Evolutionary conservation across 2,888 invertebrate genomes (phyloP), one percentile per base, ranked within the genome.

Genomic region (Sericinus montela): DNA sequence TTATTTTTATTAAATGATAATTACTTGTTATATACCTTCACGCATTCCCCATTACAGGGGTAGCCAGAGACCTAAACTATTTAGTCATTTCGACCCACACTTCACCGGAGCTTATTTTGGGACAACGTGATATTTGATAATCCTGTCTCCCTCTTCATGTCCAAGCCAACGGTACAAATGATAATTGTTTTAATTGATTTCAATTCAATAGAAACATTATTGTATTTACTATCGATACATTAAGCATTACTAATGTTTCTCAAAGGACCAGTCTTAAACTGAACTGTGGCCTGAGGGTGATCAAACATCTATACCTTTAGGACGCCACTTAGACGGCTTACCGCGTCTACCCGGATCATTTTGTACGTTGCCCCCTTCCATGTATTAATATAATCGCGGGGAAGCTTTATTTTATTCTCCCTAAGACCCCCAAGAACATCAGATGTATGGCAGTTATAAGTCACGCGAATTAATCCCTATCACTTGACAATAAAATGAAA

Each of bases 391-490:
- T 84, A 84, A 87, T 85, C 80, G 77, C 75, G 62, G 73, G 69
- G 74, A 81, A 78, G 83, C 85, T 86, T 86, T 81, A 86, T 81
- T 88, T 84, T 82, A 81, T 78, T 80, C 77, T 73, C 72, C 74
- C 75, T 70, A 62, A 60, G 30, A 55, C 69, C 69, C 74, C 69
- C 67, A 59, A 69, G 74, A 79, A 79, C 81, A 75, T 75, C 70
- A 80, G 80, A 90, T 85, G 79, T 82, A 90, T 90, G 77, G 76
- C 87, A 79, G 84, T 87, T 80, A 88, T 89, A 84, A 90, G 90
- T 87, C 85, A 86, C 69, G 77, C 67, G 76, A 83, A 87, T 80
- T 90, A 89, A 87, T 86, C 90, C 80, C 78, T 85, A 85, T 83
- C 83, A 81, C 80, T 87, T 73, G 78, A 81, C 76, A 89, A 85